phyloP scores from a whole-genome alignment of 2,888 invertebrate genomes.

The Crocallis elinguaria region DNA sequence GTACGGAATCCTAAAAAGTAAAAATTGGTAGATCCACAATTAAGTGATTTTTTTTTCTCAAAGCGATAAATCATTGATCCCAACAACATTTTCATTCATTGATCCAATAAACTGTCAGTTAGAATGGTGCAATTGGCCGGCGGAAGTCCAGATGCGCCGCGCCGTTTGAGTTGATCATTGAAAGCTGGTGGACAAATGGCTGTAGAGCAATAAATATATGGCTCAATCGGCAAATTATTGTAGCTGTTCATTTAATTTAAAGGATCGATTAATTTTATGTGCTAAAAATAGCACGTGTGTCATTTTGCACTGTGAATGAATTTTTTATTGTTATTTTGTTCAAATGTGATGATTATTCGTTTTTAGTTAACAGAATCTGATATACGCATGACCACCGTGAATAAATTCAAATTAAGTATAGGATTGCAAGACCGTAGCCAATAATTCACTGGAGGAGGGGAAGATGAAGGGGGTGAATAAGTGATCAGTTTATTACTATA shows the following conservation, averaged over 20 bases:
- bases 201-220: slow-evolving; percentile 33
- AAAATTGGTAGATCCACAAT: too few relatives aligned
- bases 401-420: too few relatives aligned
- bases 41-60: not conserved
- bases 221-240: slow-evolving; percentile 33
- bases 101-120: slow-evolving; percentile 42
- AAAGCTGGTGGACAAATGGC: slow-evolving; percentile 42
- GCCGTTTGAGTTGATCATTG: slow-evolving; percentile 45
- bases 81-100: slow-evolving; percentile 22
- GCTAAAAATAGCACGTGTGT: slow-evolving; percentile 28
- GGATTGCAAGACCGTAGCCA: too few relatives aligned
- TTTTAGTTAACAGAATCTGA: not conserved
- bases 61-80: too few relatives aligned
- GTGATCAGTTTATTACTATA: too few relatives aligned
- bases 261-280: slow-evolving; percentile 39
- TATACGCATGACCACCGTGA: too few relatives aligned
- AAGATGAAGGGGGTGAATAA: too few relatives aligned
- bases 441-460: too few relatives aligned
- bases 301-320: slow-evolving; percentile 9
- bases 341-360: not conserved
- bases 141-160: slow-evolving; percentile 57
- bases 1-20: not conserved
- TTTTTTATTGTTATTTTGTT: slow-evolving; percentile 1
- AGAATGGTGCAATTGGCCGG: slow-evolving; percentile 44
- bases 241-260: slow-evolving; percentile 21